These are phyloP conservation scores for Castor canadensis DNA, from an alignment of 2,113 vertebrate species.

Conservation along the genomic window DNA sequence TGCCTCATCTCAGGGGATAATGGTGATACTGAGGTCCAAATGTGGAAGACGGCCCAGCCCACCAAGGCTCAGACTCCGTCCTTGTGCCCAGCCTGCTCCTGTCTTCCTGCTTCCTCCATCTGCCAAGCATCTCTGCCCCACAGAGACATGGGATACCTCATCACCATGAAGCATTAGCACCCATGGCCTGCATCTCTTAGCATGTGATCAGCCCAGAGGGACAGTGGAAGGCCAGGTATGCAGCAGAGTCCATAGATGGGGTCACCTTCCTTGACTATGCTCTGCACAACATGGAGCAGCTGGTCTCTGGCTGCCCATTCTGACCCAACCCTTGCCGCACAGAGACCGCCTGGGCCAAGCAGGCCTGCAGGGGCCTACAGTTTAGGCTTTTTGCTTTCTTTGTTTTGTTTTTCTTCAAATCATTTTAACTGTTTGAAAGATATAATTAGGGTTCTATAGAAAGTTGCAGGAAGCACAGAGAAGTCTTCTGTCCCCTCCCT, in stretches of 20 bases:
- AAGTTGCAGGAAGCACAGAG: not conserved
- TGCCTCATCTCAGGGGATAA: not conserved
- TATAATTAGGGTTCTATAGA: not conserved
- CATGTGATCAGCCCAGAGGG: not conserved
- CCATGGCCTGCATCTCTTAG: not conserved
- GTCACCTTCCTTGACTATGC: not conserved
- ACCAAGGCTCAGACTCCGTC: too few relatives aligned
- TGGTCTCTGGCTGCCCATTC: accelerated
- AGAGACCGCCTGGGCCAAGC: not conserved
- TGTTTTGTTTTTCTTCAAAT: not conserved
- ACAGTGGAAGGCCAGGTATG: not conserved
- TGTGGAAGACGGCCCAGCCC: too few relatives aligned
- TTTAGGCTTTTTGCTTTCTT: not conserved
- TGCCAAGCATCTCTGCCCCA: not conserved
- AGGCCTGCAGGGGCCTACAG: not conserved
- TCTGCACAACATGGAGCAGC: not conserved
- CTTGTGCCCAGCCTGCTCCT: not conserved
- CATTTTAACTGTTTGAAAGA: not conserved
- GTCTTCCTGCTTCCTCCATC: not conserved
- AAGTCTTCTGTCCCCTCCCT: accelerated
- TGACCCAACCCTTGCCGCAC: too few relatives aligned
- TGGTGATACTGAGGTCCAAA: too few relatives aligned
- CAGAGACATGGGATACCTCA: not conserved
- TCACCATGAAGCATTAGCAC: accelerated
- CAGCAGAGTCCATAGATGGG: not conserved